phyloP scores from a whole-genome alignment of 2,888 invertebrate genomes.

The Rhabditoides inermis region DNA sequence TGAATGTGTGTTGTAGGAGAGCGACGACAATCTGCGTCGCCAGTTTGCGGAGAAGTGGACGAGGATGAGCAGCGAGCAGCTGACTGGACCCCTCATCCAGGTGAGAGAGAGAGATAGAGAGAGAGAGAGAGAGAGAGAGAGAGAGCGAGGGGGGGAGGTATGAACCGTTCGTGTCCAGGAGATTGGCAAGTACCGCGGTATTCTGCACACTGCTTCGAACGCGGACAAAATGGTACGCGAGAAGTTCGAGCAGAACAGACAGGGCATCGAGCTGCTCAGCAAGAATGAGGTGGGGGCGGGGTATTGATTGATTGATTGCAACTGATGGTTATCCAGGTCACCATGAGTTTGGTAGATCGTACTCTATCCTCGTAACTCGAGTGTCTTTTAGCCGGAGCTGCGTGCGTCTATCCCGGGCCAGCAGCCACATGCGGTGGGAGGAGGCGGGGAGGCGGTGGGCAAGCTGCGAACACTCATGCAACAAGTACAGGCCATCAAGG shows the following conservation, averaged over 20 bases:
- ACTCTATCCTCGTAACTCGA: not conserved
- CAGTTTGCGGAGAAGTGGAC: slow-evolving; percentile 91
- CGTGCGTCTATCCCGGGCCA: slow-evolving; percentile 65
- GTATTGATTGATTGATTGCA: not conserved
- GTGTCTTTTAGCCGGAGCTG: slow-evolving; percentile 60
- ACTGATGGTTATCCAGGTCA: not conserved
- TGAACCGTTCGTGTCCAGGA: slow-evolving; percentile 60
- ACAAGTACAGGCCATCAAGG: slow-evolving; percentile 58
- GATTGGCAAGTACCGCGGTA: slow-evolving; percentile 79
- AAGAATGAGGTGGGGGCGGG: slow-evolving; percentile 14
- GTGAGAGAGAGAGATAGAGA: too few species aligned
- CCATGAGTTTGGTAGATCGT: not conserved
- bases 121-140: too few species aligned
- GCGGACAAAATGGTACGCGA: slow-evolving; percentile 76
- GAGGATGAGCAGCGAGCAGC: slow-evolving; percentile 74
- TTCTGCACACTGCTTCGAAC: slow-evolving; percentile 77
- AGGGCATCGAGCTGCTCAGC: slow-evolving; percentile 72
- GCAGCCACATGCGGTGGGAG: slow-evolving; percentile 31
- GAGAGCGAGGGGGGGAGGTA: too few species aligned
- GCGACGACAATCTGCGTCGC: slow-evolving; percentile 74
- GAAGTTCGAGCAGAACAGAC: slow-evolving; percentile 71
- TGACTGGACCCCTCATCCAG: slow-evolving; percentile 75
- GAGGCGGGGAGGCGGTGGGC: slow-evolving; percentile 59
- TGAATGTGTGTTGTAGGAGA: too few species aligned
- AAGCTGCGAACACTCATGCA: slow-evolving; percentile 70